Evolutionary conservation across 2,797 vertebrate genomes (phyloP).

Genomic region (Lepidocolaptes lacrymiger): DNA sequence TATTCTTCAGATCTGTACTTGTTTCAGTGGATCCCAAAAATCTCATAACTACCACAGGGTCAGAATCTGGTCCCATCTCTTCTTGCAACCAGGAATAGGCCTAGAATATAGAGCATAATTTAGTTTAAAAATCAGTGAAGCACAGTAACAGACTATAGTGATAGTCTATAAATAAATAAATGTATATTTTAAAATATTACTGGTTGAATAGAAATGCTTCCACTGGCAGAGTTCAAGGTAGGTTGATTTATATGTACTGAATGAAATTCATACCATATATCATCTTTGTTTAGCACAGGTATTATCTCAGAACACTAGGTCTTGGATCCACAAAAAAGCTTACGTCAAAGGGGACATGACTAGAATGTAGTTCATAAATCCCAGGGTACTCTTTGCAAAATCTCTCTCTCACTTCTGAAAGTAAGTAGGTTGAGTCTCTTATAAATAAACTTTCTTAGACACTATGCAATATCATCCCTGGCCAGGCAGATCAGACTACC

Average conservation of each 20-base stretch:
- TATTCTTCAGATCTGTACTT: constrained; percentile 89
- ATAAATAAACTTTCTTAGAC: background rate
- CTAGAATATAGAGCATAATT: constrained; percentile 79
- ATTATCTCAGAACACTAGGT: background rate
- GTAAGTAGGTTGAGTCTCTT: background rate
- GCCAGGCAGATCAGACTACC: background rate
- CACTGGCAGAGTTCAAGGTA: background rate
- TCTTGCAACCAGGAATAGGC: constrained; percentile 94
- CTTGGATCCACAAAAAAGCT: background rate
- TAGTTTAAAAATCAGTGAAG: constrained; percentile 17
- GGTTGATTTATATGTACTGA: background rate
- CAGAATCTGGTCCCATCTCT: constrained; percentile 93
- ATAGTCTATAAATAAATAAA: background rate
- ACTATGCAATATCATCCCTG: background rate
- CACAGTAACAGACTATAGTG: background rate
- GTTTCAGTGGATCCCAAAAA: constrained; percentile 92
- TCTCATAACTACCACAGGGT: constrained; percentile 93
- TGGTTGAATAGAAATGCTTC: background rate
- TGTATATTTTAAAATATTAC: background rate
- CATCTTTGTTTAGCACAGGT: background rate
- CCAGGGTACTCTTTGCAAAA: background rate
- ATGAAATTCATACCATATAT: background rate
- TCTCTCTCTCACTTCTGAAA: background rate
- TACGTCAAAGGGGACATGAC: background rate
- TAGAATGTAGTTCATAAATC: background rate